Evolutionary conservation across 1,140 invertebrate genomes (phyloP), one percentile per base, ranked within the genome.

Genomic region (Anoplolepis gracilipes): DNA sequence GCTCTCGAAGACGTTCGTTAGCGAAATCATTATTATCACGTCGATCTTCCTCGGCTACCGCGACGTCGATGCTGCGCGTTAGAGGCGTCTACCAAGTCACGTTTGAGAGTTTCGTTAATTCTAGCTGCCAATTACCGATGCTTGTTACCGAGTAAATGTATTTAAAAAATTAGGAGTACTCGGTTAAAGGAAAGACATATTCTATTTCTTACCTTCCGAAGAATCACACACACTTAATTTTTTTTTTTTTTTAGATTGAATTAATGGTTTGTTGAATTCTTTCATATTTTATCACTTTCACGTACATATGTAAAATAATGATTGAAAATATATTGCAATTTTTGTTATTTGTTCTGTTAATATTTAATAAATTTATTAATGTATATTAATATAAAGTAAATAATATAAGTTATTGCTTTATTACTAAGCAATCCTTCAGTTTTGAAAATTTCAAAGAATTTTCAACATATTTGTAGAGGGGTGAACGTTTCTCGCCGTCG

Each of bases 1-100:
- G 93, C 88, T 85, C 89, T 90, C 87, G 85, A 94, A 94, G 93
- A 94, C 92, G 93, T 93, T 94, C 92, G 90, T 93, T 94, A 94
- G 88, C 85, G 90, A 90, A 93, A 92, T 93, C 91, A 92, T 92
- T 92, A 90, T 87, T 78, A 85, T 59, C 69, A 69, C 64, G 85
- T 59, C 82, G 88, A 90, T 81, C 65, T 82, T 84, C 33, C 72
- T 53, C 72, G 28, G 55, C 57, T 62, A 61, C 79, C 28, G 72
- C 81, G 39, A 75, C 1, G n/a, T 33, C 33, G 67, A 13, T 16
- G 64, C 33, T 70, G 55, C 70, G 28, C 46, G 46, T 76, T 65
- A 42, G 70, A 67, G 42, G 22, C 76, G 82, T 87, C 84, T 69
- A 84, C 10, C 64, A 19, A 65, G 69, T 55, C n/a, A 69, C 61